Conservation (phyloP, 2,113 vertebrate species). For the Plotosus lineatus region DNA sequence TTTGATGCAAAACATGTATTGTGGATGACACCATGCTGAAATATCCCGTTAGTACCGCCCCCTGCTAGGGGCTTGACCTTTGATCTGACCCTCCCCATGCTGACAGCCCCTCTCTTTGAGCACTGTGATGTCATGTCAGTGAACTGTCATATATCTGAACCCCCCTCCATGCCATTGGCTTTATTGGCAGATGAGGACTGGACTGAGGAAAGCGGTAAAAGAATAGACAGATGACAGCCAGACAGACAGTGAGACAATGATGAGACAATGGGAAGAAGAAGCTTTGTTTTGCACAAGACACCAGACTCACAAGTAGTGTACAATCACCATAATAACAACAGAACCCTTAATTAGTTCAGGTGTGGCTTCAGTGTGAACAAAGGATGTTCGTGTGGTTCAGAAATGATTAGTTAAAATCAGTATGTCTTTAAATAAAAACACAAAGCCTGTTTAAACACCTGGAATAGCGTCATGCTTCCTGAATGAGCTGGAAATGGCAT, state of each 20-base stretch:
- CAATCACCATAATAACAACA: neutral
- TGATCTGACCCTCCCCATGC: slow-evolving; percentile 62
- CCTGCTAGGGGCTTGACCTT: slow-evolving; percentile 61
- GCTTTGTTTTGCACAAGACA: slow-evolving; percentile 7
- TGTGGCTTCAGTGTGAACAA: neutral
- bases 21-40: slow-evolving; percentile 25
- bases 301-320: neutral
- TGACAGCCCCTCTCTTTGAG: slow-evolving; percentile 50
- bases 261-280: slow-evolving; percentile 23
- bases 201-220: slow-evolving; percentile 37
- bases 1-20: slow-evolving; percentile 41
- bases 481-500: neutral
- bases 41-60: slow-evolving; percentile 58
- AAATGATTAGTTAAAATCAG: neutral
- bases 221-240: slow-evolving; percentile 40
- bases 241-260: slow-evolving; percentile 37
- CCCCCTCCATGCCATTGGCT: slow-evolving; percentile 55
- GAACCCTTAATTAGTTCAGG: neutral
- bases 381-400: neutral
- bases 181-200: slow-evolving; percentile 49
- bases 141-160: slow-evolving; percentile 59
- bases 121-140: slow-evolving; percentile 65
- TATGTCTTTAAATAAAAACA: neutral
- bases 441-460: slow-evolving; percentile 2
- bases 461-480: neutral